Evolutionary conservation across 1,140 invertebrate species (phyloP), one percentile per base, ranked within the genome.

Genomic region (Ceratosolen fusciceps): DNA sequence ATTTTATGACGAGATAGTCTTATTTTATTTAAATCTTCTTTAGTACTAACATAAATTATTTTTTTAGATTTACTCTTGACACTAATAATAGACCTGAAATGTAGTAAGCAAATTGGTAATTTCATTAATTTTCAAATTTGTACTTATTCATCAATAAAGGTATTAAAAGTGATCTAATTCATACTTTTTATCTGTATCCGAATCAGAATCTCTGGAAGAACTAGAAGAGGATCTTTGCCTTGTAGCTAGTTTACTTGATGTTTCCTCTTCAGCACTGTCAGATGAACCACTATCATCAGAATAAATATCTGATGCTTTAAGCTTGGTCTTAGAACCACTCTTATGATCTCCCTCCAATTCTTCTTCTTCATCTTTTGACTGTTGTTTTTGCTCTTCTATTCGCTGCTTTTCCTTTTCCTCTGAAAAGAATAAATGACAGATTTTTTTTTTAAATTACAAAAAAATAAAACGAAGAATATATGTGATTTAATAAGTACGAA

Each of bases 281-380:
- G 89, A 90, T 8, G 90, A 90, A 14, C 95, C 96, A 82, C 96
- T 97, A 82, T 98, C 97, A 88, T 98, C 97, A 0, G 97, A 98
- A 89, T 98, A 98, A 83, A 98, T 97, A 90, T 99, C 97, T 0
- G 96, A 97, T 0, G 96, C 96, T 91, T 97, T 98, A 71, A 97
- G 90, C 87, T 96, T 94, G 71, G 93, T 93, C 83, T 93, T 93
- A 2, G 88, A 88, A 24, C 88, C 84, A 79, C 89, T 87, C 85
- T 91, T 86, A 39, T 91, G 90, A 79, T 90, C 90, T 43, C 92
- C 91, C 58, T 91, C 91, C 82, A 92, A 90, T 81, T 93, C 90
- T 80, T 92, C 90, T 83, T 93, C 91, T 65, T 92, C 90, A 82
- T 92, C 90, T 82, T 93, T 91, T 70, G 87, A 86, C 82, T 92